Percentiles rank a stretch among this genome's conserved stretches.
Conservation (phyloP, 2,113 vertebrate species). For the Nanorana parkeri region DNA sequence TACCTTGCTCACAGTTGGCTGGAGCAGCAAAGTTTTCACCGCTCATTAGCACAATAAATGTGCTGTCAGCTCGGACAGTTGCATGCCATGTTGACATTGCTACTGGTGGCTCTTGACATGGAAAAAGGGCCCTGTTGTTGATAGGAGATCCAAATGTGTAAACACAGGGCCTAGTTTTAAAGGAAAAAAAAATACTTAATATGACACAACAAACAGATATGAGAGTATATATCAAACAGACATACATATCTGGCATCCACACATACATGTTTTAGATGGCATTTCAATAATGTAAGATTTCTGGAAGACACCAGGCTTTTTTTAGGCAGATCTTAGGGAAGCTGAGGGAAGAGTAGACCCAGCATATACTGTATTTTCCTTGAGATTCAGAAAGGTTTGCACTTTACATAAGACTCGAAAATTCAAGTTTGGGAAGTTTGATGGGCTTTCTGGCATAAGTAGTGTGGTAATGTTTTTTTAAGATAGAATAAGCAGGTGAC, state of each 20-base stretch:
- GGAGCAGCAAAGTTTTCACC: conserved; percentile 88
- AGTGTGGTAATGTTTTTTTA: no score
- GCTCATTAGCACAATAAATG: conserved; percentile 90
- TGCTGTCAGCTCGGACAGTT: conserved; percentile 79
- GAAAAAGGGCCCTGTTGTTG: conserved; percentile 98
- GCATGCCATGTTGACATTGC: conserved; percentile 98
- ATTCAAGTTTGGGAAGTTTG: no score
- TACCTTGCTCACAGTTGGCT: conserved; percentile 77
- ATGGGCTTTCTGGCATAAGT: no score
- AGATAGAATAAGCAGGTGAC: no score
- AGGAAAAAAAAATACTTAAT: conserved; percentile 67
- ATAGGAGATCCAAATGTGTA: conserved; percentile 94
- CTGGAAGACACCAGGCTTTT: background rate
- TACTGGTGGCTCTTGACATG: conserved; percentile 96
- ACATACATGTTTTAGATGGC: background rate
- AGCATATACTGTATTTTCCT: no score
- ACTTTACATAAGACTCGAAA: no score
- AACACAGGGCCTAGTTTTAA: conserved; percentile 85
- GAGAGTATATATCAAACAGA: no score
- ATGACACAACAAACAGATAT: no score
- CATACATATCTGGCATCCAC: no score
- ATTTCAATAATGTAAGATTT: conserved; percentile 32
- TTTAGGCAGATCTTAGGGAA: no score
- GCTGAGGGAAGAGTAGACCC: no score
- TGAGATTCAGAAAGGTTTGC: no score